Conservation (phyloP, 2,797 vertebrate genomes). For the Fratercula arctica region DNA sequence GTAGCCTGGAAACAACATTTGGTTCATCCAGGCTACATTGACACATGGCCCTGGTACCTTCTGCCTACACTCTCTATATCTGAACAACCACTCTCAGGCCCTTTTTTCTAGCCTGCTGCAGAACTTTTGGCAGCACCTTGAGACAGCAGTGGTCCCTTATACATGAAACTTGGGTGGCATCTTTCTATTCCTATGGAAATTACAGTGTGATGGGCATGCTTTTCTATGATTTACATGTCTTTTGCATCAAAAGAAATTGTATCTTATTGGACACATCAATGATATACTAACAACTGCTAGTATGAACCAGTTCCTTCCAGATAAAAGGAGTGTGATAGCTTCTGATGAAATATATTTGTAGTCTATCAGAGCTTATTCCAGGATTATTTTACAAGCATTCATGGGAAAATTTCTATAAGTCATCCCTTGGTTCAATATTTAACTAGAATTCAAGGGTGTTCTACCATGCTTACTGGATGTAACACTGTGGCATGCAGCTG, state of each 20-base stretch:
- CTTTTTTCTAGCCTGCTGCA: not conserved
- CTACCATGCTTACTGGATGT: not conserved
- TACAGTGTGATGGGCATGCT: not conserved
- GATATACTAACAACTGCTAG: not conserved
- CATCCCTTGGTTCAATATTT: not conserved
- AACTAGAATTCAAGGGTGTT: not conserved
- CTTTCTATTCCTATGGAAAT: not conserved
- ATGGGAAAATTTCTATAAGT: not conserved
- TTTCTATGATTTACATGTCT: not conserved
- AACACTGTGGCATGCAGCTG: accelerated
- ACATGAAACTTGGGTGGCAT: not conserved
- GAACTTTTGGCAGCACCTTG: not conserved
- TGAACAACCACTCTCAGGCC: not conserved
- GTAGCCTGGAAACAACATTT: not conserved
- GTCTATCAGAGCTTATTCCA: not conserved
- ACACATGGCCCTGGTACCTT: not conserved
- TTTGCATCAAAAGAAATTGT: not conserved
- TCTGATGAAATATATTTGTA: not conserved
- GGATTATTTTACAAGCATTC: not conserved
- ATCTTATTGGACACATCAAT: not conserved
- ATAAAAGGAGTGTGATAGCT: not conserved
- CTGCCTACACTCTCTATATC: not conserved
- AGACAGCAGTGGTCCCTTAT: not conserved
- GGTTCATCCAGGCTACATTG: not conserved
- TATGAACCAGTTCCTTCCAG: not conserved